Evolutionary conservation across 2,113 vertebrate genomes (phyloP), one percentile per base, ranked within the genome.

Genomic region (Octodon degus): DNA sequence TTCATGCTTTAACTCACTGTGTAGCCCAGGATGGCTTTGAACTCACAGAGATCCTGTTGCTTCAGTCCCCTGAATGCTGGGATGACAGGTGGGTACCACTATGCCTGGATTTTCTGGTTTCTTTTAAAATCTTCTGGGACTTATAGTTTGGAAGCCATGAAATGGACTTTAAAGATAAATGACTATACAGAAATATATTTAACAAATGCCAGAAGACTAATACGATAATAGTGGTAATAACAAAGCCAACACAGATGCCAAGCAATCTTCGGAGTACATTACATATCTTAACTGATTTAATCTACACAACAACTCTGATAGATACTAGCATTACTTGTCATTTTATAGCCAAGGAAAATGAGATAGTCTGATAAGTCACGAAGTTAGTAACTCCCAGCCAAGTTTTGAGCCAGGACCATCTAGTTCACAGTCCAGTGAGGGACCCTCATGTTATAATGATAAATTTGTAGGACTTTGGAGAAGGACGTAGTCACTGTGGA

Each of bases 131-230:
- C 47, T 85, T 93, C 12, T 63, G 16, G 25, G 63, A 25, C 24
- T 96, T 95, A 32, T 86, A 85, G 17, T 67, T 96, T 86, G 80
- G 84, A 93, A 95, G 67, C 79, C 34, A 74, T 74, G 72, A 90
- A 87, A 55, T 95, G 24, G 74, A 70, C 37, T 74, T 79, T 86
- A 89, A 89, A 68, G 65, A 86, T 63, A 86, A 82, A 95, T 90
- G 88, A 86, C 43, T 91, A 1, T 81, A 30, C 60, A 80, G 53
- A 10, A 90, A 19, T 65, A 32, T 96, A 82, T 89, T 96, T 96
- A 91, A 82, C 76, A 93, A 91, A 85, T 90, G 76, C 89, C 68
- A 80, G 32, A 62, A 94, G n/a, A 82, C 40, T 94, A 82, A 70
- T 70, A 86, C 63, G 50, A 68, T 90, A 89, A 55, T 87, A 95